Conservation (phyloP, 2,888 invertebrate species). For the Eilema sororculum region DNA sequence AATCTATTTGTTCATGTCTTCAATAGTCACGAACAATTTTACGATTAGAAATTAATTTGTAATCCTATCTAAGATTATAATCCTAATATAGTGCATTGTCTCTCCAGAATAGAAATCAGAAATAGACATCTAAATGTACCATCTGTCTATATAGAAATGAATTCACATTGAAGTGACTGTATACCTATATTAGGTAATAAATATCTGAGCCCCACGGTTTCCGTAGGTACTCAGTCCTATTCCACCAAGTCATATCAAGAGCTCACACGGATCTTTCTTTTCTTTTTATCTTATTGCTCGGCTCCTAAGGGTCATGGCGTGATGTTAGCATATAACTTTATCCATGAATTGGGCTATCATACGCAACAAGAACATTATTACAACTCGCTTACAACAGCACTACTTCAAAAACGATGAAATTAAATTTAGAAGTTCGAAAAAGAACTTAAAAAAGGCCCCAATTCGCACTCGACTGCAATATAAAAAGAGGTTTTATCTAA, state of each 20-base stretch:
- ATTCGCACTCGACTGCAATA: conserved; percentile 9
- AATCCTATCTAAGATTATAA: neutral
- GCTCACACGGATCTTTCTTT: no score
- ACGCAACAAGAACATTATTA: no score
- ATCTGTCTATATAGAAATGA: neutral
- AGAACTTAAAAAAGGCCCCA: neutral
- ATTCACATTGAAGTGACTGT: neutral
- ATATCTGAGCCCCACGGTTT: no score
- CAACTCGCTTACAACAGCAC: neutral
- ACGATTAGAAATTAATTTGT: neutral
- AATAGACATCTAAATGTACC: neutral
- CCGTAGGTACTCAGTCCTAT: no score
- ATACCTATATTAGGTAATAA: neutral
- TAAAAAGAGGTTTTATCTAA: conserved; percentile 36
- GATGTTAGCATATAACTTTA: no score
- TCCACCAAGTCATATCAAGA: no score
- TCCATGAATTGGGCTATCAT: no score
- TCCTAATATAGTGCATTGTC: neutral
- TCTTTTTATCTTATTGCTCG: no score
- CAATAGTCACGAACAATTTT: neutral
- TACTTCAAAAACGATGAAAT: neutral
- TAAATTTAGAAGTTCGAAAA: neutral
- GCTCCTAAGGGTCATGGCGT: no score
- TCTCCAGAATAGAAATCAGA: neutral
- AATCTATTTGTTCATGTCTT: neutral